A percentile compares a stretch with the other conserved stretches of the same genome.
These are phyloP conservation scores for Cyaniris semiargus DNA, from an alignment of 2,888 invertebrate species.

Conservation along the genomic window DNA sequence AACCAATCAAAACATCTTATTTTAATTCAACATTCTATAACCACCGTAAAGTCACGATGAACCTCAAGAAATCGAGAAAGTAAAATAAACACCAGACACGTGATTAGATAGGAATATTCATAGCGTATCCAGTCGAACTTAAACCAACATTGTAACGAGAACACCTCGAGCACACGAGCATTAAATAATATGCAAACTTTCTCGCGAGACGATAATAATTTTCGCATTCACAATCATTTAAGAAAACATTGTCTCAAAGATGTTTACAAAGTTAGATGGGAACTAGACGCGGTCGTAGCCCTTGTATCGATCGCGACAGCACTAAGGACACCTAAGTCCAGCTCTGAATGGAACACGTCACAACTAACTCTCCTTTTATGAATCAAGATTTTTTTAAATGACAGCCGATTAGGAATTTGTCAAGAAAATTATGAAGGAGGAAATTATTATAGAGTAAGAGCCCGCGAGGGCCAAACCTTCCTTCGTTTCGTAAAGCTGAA, in stretches of 20 bases:
- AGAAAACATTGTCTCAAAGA: constrained; percentile 27
- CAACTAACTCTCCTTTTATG: not conserved
- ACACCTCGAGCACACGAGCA: constrained; percentile 4
- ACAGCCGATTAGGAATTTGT: not conserved
- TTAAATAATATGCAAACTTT: constrained; percentile 12
- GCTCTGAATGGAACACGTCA: not conserved
- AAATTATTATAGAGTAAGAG: not conserved
- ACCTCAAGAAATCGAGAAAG: not conserved
- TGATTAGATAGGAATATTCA: constrained; percentile 19
- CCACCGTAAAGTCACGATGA: not conserved
- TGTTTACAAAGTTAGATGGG: constrained; percentile 13
- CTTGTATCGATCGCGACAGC: constrained; percentile 27
- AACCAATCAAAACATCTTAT: not conserved
- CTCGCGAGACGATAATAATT: constrained; percentile 6
- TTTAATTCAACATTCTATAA: not conserved
- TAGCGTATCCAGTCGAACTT: constrained; percentile 7
- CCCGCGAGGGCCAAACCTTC: too few relatives aligned
- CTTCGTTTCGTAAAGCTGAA: too few relatives aligned
- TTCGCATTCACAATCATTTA: constrained; percentile 17
- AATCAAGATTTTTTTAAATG: not conserved
- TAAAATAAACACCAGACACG: constrained; percentile 15
- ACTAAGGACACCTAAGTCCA: constrained; percentile 18
- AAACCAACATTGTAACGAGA: constrained; percentile 13
- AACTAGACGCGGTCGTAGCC: constrained; percentile 29
- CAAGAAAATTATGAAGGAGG: not conserved